Evolutionary conservation across 1,140 invertebrate genomes (phyloP).

Genomic region (Thaumetopoea pityocampa): DNA sequence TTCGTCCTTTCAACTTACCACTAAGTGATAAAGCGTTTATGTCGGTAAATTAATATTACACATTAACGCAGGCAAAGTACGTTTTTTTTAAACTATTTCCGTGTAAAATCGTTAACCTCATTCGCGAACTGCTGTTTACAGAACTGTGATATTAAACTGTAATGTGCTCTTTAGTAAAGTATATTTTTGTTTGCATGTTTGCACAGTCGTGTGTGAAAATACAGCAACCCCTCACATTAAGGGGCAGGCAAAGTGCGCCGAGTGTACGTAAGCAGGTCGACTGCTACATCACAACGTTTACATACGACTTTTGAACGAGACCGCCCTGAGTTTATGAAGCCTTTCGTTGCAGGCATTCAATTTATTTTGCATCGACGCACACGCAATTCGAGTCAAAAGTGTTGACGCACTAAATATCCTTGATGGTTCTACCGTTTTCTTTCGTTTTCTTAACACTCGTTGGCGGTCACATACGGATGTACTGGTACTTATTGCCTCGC

Average conservation of each 20-base stretch:
- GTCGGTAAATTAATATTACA: conserved; percentile 14
- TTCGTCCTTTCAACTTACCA: too few species aligned
- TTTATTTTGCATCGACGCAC: conserved; percentile 2
- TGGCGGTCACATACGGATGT: too few species aligned
- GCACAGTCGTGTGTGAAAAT: conserved; percentile 39
- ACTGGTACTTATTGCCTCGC: too few species aligned
- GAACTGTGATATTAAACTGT: conserved; percentile 33
- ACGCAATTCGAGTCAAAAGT: not conserved
- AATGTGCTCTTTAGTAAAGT: conserved; percentile 25
- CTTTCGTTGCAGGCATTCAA: conserved; percentile 16
- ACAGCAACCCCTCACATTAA: conserved; percentile 53
- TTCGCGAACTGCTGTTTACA: conserved; percentile 34
- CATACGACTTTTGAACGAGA: conserved; percentile 47
- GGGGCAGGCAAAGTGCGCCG: conserved; percentile 50
- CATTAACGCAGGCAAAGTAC: conserved; percentile 33
- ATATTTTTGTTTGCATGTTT: conserved; percentile 38
- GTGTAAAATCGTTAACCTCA: conserved; percentile 48
- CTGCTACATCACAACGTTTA: conserved; percentile 53
- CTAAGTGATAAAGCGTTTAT: conserved; percentile 7
- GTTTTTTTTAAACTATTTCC: conserved; percentile 54
- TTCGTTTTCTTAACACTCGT: not conserved
- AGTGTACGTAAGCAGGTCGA: conserved; percentile 54
- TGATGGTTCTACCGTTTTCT: not conserved
- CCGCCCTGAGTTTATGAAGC: conserved; percentile 25
- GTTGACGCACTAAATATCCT: not conserved